Evolutionary conservation across 2,113 vertebrate genomes (phyloP).

Genomic region (Callopanchax toddi): DNA sequence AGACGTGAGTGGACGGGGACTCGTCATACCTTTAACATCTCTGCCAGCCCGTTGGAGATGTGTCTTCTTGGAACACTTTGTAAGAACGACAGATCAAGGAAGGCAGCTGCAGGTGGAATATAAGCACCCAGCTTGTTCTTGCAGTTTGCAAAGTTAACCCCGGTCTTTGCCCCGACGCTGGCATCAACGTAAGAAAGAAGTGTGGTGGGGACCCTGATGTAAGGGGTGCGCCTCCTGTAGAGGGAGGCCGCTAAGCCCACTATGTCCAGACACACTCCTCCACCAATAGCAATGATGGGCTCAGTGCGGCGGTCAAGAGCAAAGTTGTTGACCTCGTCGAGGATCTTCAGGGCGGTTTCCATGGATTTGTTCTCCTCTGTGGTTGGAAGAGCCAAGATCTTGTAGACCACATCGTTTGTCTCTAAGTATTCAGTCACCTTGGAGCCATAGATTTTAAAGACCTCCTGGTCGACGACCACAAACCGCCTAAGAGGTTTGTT

Average conservation of each 20-base stretch:
- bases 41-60: constrained; percentile 85
- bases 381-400: constrained; percentile 81
- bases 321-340: constrained; percentile 84
- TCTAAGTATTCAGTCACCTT: constrained; percentile 75
- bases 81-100: constrained; percentile 84
- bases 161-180: constrained; percentile 84
- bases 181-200: constrained; percentile 85
- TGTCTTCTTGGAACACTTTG: constrained; percentile 80
- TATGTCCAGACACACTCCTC: constrained; percentile 84
- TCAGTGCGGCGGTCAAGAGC: constrained; percentile 80
- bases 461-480: constrained; percentile 81
- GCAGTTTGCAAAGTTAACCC: constrained; percentile 86
- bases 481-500: constrained; percentile 80
- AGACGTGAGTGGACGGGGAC: not conserved
- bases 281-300: constrained; percentile 85
- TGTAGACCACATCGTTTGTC: constrained; percentile 75
- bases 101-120: constrained; percentile 78
- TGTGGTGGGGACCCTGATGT: constrained; percentile 85
- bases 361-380: constrained; percentile 86
- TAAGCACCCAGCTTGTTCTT: constrained; percentile 87
- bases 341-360: constrained; percentile 79
- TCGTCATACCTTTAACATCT: constrained; percentile 83
- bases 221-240: constrained; percentile 83
- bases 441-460: constrained; percentile 78
- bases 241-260: constrained; percentile 83